These are phyloP conservation scores for Ennomos quercinarius DNA, from an alignment of 2,888 invertebrate species.

Conservation along the genomic window DNA sequence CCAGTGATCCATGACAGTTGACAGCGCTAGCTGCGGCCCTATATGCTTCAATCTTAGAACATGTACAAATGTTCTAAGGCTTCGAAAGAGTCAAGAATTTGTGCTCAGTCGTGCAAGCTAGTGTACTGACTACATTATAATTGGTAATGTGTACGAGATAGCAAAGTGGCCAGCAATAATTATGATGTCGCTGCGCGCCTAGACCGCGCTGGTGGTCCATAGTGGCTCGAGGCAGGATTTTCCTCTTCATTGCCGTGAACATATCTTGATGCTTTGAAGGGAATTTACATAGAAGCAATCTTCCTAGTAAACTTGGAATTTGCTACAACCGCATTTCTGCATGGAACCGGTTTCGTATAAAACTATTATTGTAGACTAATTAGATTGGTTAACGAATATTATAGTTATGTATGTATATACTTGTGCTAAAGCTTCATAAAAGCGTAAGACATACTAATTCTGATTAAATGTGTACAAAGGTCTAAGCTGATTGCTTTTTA, in stretches of 20 bases:
- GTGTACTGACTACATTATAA: slow-evolving; percentile 29
- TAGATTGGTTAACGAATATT: slow-evolving; percentile 13
- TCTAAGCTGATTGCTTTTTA: slow-evolving; percentile 9
- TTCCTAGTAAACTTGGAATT: slow-evolving; percentile 34
- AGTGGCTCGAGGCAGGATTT: slow-evolving; percentile 43
- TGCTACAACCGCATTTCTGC: slow-evolving; percentile 13
- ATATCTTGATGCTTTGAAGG: slow-evolving; percentile 32
- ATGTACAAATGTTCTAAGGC: too few species aligned
- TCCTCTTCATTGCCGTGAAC: slow-evolving; percentile 24
- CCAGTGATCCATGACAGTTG: too few species aligned
- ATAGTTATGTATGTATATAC: too few species aligned
- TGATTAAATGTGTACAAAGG: neutral
- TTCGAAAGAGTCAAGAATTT: too few species aligned
- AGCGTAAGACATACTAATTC: neutral
- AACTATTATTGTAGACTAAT: slow-evolving; percentile 27
- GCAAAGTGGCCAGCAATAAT: slow-evolving; percentile 51
- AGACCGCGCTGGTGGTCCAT: slow-evolving; percentile 56
- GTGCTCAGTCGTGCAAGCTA: slow-evolving; percentile 16
- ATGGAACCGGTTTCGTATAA: slow-evolving; percentile 18
- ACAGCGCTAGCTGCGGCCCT: too few species aligned
- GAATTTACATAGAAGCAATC: slow-evolving; percentile 39
- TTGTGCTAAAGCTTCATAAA: neutral
- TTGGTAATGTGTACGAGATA: slow-evolving; percentile 38
- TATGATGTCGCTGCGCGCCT: slow-evolving; percentile 53
- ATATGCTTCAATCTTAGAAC: too few species aligned